Base-by-base conservation (phyloP, 2,113 vertebrate species). In the Esox niger region DNA sequence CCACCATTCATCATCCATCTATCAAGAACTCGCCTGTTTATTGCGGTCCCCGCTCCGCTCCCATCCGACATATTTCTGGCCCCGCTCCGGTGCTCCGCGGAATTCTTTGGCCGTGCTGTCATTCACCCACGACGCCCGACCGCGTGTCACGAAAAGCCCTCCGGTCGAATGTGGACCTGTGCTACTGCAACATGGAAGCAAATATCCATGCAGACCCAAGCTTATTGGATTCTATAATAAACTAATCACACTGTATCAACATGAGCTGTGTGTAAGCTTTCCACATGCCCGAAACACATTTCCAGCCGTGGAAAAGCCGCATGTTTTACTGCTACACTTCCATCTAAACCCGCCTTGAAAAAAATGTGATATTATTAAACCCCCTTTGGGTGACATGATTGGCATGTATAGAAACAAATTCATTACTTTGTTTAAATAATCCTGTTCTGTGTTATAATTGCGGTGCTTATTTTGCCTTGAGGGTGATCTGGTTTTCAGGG, bases 231-330 rank as follows among this genome's bases (percentile, higher is more conserved):
- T 81, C 80, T 86, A 89, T 83, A 90, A 91, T 90, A 90, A 92
- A 92, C 90, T 86, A 90, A 92, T 91, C 89, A 88, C 68, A 85
- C 65, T 87, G 77, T 86, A 66, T 92, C 89, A 90, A 90, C 90
- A 90, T 25, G 70, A 73, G 23, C 31, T 6, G 79, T 83, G 86
- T 89, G 86, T 88, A 82, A 69, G 81, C 71, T 91, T 88, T 87
- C 87, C 85, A 76, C 71, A 79, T 73, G 83, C 75, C 76, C 82
- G 69, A 73, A 79, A 87, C 83, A 65, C 55, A 71, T 77, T 84
- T 82, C 74, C 83, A 75, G 81, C 75, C 83, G 74, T 64, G 71
- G 81, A 84, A 70, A 58, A 62, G 71, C 74, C 31, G 64, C 81
- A 78, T 77, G 75, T 79, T 74, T 77, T 62, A 43, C 71, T 58